These are phyloP conservation scores for Polyommatus icarus DNA, from an alignment of 2,888 invertebrate genomes.

Conservation along the genomic window DNA sequence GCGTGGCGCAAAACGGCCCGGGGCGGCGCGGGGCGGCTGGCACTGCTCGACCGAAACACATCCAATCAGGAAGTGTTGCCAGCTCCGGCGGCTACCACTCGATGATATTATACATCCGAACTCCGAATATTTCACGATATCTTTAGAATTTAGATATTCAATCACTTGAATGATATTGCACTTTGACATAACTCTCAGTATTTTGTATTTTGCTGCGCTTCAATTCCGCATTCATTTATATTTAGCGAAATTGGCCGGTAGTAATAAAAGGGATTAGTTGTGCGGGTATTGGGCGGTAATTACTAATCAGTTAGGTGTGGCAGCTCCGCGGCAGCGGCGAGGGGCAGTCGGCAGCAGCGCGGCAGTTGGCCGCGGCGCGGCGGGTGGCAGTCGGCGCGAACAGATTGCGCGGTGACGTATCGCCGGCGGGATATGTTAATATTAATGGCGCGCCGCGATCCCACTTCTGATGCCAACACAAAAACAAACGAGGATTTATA, in stretches of 20 bases:
- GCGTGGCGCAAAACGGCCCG: not conserved
- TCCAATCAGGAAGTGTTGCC: conserved; percentile 22
- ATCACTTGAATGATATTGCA: not conserved
- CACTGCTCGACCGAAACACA: conserved; percentile 5
- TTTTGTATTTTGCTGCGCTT: not conserved
- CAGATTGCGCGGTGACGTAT: conserved; percentile 14
- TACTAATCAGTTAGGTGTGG: not conserved
- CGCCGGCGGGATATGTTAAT: conserved; percentile 15
- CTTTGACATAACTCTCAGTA: not conserved
- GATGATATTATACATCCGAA: not conserved
- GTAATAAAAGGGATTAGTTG: not conserved
- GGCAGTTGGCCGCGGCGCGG: not conserved
- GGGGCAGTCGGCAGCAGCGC: not conserved
- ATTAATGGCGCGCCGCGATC: conserved; percentile 21
- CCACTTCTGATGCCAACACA: conserved; percentile 19
- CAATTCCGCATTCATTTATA: not conserved
- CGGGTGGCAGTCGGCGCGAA: not conserved
- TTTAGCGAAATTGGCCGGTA: not conserved
- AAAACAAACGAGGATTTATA: conserved; percentile 15
- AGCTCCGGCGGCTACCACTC: not conserved
- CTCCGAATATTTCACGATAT: not conserved
- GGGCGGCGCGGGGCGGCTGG: not conserved
- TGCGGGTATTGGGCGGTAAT: not conserved
- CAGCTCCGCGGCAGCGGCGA: not conserved
- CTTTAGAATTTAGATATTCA: not conserved